Conservation (phyloP, 2,113 vertebrate genomes). For the Tetraodon nigroviridis region DNA sequence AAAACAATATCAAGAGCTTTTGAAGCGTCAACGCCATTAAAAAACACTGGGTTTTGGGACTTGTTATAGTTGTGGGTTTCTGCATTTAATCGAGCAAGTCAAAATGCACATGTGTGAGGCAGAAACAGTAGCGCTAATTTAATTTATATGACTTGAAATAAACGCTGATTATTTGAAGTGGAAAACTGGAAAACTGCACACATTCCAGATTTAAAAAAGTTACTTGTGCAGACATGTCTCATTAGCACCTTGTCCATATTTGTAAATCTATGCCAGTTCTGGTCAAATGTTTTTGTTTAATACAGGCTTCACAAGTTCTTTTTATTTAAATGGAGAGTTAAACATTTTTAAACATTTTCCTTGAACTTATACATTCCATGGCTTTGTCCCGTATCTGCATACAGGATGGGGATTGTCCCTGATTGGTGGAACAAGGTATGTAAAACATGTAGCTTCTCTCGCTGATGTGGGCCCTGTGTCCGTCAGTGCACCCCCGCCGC, state of each 20-base stretch:
- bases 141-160: no score
- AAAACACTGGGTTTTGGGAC: background rate
- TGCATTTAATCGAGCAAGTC: background rate
- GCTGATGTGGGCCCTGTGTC: slow-evolving; percentile 71
- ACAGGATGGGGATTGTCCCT: slow-evolving; percentile 4
- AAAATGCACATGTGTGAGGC: background rate
- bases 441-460: slow-evolving; percentile 27
- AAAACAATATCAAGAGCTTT: background rate
- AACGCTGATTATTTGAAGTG: no score
- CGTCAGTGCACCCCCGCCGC: slow-evolving; percentile 60
- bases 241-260: background rate
- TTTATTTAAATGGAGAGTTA: slow-evolving; percentile 6
- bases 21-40: background rate
- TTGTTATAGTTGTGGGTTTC: background rate
- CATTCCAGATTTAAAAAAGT: background rate
- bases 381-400: slow-evolving; percentile 42
- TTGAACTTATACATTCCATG: slow-evolving; percentile 15
- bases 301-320: background rate
- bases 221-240: background rate
- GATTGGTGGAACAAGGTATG: slow-evolving; percentile 19
- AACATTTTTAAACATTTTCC: slow-evolving; percentile 14
- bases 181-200: background rate
- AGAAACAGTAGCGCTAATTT: no score
- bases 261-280: background rate
- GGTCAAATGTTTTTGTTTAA: background rate